Base-by-base conservation (phyloP, 2,888 invertebrate genomes). In the Erpobdella octoculata region DNA sequence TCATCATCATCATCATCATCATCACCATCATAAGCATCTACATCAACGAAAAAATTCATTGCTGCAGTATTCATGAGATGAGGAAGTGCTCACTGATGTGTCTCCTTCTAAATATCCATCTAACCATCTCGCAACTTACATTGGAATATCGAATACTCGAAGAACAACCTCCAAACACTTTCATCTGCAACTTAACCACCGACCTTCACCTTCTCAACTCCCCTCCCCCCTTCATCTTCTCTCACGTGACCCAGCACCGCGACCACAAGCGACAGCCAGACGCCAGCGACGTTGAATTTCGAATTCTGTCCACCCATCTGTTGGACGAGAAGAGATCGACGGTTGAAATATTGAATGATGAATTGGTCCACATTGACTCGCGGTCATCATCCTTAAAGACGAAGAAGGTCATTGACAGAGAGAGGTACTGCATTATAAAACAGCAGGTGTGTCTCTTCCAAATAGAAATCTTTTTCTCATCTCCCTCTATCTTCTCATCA, bases 1-100 rank as follows among this genome's bases (percentile, higher is more conserved):
- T 70, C 59, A 28, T 21, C 37, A 70, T 70, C 70, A 36, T 61
- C 61, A 31, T 70, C 61, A 25, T 69, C 28, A 25, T 6, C 70
- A n/a, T 1, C 15, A 2, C n/a, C n/a, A n/a, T n/a, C n/a, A n/a
- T n/a, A n/a, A n/a, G n/a, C n/a, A n/a, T n/a, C n/a, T n/a, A n/a
- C n/a, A n/a, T n/a, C n/a, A n/a, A n/a, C n/a, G n/a, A n/a, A n/a
- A n/a, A n/a, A n/a, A n/a, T n/a, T n/a, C n/a, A n/a, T n/a, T n/a
- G n/a, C n/a, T n/a, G n/a, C n/a, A n/a, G n/a, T n/a, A n/a, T n/a
- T n/a, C n/a, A n/a, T n/a, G n/a, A n/a, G n/a, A 53, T 53, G 53
- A 53, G 53, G 53, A 53, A 53, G 8, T 21, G 21, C 21, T n/a
- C n/a, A n/a, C 53, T 53, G 53, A 53, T 28, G 21, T 53, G 53